Conservation (phyloP, 2,888 invertebrate genomes). For the Leptinotarsa haldemani region DNA sequence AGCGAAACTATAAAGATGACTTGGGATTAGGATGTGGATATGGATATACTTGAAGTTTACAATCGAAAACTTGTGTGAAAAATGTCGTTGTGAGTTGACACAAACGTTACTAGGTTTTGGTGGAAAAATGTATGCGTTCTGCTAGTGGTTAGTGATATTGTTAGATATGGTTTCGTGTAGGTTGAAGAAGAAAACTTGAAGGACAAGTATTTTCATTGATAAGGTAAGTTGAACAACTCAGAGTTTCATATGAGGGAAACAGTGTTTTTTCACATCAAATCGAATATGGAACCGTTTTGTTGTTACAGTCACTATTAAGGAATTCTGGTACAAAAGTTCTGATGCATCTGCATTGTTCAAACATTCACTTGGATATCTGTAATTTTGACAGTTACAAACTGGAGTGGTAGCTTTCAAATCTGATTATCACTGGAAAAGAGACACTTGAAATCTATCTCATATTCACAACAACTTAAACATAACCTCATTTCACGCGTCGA, state of each 20-base stretch:
- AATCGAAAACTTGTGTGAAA: background rate
- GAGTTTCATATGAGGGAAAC: background rate
- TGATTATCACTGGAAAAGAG: too few species aligned
- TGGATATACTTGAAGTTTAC: background rate
- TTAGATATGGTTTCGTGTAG: background rate
- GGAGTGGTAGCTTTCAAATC: too few species aligned
- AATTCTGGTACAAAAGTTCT: too few species aligned
- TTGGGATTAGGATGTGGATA: background rate
- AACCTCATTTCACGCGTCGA: too few species aligned
- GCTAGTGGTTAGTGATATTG: background rate
- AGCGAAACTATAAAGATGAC: background rate
- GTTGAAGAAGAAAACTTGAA: background rate
- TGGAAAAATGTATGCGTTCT: background rate
- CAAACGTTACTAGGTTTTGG: background rate
- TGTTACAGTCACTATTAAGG: background rate
- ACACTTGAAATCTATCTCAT: too few species aligned
- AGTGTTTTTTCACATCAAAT: background rate
- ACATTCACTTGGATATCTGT: too few species aligned
- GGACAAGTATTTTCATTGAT: background rate
- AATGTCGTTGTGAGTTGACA: background rate
- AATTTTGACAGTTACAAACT: too few species aligned
- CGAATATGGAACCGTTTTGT: background rate
- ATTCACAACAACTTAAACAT: too few species aligned
- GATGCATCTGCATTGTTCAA: too few species aligned
- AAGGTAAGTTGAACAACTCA: background rate